phyloP scores from a whole-genome alignment of 2,888 invertebrate genomes.

The Agrochola lota region DNA sequence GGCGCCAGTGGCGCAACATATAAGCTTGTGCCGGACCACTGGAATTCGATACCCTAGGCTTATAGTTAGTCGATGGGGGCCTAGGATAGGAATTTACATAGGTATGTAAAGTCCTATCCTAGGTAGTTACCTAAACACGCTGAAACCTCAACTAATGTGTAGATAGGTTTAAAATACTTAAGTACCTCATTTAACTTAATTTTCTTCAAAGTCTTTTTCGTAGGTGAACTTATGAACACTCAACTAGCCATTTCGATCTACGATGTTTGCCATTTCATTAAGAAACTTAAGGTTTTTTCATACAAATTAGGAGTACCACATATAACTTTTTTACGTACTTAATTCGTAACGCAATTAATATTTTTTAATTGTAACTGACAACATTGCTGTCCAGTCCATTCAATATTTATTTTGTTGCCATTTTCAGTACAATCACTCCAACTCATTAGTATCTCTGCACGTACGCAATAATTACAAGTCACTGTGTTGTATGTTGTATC shows the following conservation, averaged over 20 bases:
- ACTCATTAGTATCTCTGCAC: slow-evolving; percentile 19
- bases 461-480: slow-evolving; percentile 58
- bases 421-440: slow-evolving; percentile 32
- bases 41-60: neutral
- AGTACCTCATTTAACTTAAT: neutral
- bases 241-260: neutral
- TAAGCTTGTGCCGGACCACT: neutral
- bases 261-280: neutral
- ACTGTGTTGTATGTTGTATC: slow-evolving; percentile 37
- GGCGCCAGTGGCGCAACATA: slow-evolving; percentile 18
- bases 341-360: slow-evolving; percentile 17
- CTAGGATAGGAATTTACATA: neutral
- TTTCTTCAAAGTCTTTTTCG: neutral
- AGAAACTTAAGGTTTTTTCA: neutral
- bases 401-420: slow-evolving; percentile 23
- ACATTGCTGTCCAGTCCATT: slow-evolving; percentile 22
- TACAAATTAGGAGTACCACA: neutral
- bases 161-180: neutral
- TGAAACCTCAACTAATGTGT: neutral
- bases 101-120: too few species aligned
- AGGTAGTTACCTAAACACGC: neutral
- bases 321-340: too few species aligned
- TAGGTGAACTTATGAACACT: neutral
- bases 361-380: slow-evolving; percentile 1
- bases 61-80: neutral